phyloP scores from a whole-genome alignment of 2,113 vertebrate species.

The Tychaedon coryphoeus region DNA sequence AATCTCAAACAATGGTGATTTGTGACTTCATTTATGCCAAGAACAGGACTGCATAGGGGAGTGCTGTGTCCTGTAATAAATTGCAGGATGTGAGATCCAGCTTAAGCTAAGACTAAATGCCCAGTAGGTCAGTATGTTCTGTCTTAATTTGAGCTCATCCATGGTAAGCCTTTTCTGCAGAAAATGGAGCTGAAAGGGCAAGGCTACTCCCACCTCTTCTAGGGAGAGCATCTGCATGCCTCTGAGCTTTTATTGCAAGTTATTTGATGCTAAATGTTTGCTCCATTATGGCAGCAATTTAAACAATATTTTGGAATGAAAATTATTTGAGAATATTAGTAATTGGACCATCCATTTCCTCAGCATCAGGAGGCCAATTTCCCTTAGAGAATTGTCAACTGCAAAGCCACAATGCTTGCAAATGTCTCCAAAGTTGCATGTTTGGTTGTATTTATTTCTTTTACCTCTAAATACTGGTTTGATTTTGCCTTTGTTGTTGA shows the following conservation, averaged over 20 bases:
- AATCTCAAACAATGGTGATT: slow-evolving; percentile 35
- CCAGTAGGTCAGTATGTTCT: background rate
- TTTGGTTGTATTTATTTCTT: background rate
- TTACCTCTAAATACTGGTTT: background rate
- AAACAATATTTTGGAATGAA: background rate
- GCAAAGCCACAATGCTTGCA: background rate
- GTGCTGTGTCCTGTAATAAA: background rate
- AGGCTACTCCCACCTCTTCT: background rate
- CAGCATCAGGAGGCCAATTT: background rate
- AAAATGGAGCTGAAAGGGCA: background rate
- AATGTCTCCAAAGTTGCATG: background rate
- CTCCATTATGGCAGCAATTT: background rate
- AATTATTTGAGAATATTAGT: background rate
- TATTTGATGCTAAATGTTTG: background rate
- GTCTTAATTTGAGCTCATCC: slow-evolving; percentile 21
- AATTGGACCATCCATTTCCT: background rate
- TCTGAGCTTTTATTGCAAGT: background rate
- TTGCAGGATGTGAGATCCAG: background rate
- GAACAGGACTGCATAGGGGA: background rate
- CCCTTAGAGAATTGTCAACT: background rate
- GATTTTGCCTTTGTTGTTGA: background rate
- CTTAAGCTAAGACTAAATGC: background rate
- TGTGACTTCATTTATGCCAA: slow-evolving; percentile 32
- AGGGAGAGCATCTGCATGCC: background rate
- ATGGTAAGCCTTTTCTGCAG: background rate